Percentiles rank a stretch among this genome's conserved stretches.
These are phyloP conservation scores for Oxytorus armatus DNA, from an alignment of 2,888 invertebrate genomes.

Conservation along the genomic window DNA sequence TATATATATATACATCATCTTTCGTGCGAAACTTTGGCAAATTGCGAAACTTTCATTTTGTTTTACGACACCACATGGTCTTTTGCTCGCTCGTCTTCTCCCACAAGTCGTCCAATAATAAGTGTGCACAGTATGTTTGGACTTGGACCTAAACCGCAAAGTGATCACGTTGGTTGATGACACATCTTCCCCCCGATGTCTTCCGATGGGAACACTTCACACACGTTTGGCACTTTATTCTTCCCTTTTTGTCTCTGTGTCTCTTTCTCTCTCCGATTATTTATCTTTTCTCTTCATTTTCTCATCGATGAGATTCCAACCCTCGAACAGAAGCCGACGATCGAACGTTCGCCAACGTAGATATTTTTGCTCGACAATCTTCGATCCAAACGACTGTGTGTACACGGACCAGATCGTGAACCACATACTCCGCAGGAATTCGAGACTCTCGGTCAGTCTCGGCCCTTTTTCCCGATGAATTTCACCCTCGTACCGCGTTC, in stretches of 20 bases:
- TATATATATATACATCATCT: conserved; percentile 4
- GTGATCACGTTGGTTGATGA: conserved; percentile 38
- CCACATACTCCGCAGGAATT: background rate
- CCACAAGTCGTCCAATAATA: conserved; percentile 50
- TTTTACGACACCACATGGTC: conserved; percentile 60
- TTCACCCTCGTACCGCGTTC: conserved; percentile 27
- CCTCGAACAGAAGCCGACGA: conserved; percentile 38
- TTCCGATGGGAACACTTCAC: conserved; percentile 28
- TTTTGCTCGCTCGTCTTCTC: conserved; percentile 7
- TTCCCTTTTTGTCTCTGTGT: conserved; percentile 50
- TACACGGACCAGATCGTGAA: background rate
- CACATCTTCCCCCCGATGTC: conserved; percentile 35
- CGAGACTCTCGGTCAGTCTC: conserved; percentile 17
- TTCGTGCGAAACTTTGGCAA: conserved; percentile 62
- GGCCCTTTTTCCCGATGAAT: conserved; percentile 38
- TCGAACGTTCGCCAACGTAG: conserved; percentile 32
- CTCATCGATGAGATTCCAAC: conserved; percentile 38
- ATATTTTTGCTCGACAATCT: background rate
- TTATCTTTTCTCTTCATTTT: conserved; percentile 27
- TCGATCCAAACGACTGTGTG: background rate
- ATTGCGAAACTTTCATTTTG: conserved; percentile 71
- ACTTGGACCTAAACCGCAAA: conserved; percentile 42
- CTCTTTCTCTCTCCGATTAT: conserved; percentile 20
- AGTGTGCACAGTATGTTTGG: conserved; percentile 33
- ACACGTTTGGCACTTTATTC: conserved; percentile 61